Conservation (phyloP, 2,113 vertebrate species). For the Passer domesticus region DNA sequence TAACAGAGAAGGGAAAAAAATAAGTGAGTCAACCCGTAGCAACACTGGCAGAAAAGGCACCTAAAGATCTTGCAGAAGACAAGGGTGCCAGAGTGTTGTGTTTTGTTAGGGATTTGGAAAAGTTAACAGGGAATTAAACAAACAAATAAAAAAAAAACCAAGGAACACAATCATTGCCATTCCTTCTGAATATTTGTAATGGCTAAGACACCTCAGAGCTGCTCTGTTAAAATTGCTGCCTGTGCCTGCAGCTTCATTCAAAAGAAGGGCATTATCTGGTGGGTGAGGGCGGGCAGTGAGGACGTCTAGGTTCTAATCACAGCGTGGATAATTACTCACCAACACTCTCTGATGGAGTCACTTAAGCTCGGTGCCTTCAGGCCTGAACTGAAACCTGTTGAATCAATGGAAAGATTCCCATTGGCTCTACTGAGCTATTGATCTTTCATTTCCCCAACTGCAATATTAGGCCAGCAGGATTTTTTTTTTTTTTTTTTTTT, state of each 20-base stretch:
- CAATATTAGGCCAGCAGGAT: background rate
- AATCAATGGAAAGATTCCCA: constrained; percentile 19
- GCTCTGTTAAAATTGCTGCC: background rate
- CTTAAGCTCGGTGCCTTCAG: constrained; percentile 24
- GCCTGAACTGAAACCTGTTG: constrained; percentile 31
- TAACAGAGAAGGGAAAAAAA: background rate
- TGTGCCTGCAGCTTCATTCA: background rate
- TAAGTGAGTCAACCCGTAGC: background rate
- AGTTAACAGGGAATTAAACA: background rate
- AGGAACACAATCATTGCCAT: background rate
- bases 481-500: background rate
- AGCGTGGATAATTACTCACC: constrained; percentile 47
- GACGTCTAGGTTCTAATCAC: background rate
- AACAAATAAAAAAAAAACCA: background rate
- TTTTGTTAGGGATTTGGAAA: background rate
- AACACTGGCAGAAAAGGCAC: background rate
- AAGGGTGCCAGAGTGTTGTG: background rate
- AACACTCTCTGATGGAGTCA: constrained; percentile 43
- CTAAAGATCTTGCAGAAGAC: background rate
- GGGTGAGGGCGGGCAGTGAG: background rate
- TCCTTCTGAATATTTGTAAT: background rate
- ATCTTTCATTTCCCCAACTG: background rate
- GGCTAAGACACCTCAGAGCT: background rate
- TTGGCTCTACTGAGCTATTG: constrained; percentile 10
- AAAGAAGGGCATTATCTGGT: background rate